A percentile compares a stretch with the other conserved stretches of the same genome.
These are phyloP conservation scores for Acrobasis suavella DNA, from an alignment of 2,888 invertebrate species.

Conservation along the genomic window DNA sequence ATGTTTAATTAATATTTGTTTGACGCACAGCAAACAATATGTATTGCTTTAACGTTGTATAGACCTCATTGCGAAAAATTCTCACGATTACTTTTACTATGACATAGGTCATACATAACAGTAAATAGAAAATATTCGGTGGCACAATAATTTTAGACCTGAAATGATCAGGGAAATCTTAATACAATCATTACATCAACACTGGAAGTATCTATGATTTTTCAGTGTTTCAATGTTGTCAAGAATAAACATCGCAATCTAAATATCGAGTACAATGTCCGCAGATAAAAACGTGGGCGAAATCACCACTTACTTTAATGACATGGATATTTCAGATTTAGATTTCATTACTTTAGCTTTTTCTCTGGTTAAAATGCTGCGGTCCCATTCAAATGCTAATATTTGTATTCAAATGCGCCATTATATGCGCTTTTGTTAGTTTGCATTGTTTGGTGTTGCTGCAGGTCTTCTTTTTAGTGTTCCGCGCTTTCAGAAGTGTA, in stretches of 20 bases:
- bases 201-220: not conserved
- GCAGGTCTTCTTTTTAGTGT: not conserved
- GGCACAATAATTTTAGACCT: no score
- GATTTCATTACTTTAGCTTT: not conserved
- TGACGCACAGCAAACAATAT: no score
- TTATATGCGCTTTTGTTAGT: slow-evolving; percentile 6
- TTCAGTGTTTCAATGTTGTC: not conserved
- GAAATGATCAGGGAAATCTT: no score
- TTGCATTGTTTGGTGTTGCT: not conserved
- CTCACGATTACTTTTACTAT: no score
- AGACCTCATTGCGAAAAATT: no score
- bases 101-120: no score
- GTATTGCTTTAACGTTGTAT: no score
- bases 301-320: not conserved
- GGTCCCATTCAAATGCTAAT: slow-evolving; percentile 1
- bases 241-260: not conserved
- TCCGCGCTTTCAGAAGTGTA: not conserved
- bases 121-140: no score
- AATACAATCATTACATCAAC: not conserved
- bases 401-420: slow-evolving; percentile 8
- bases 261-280: not conserved
- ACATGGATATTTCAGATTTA: not conserved
- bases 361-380: not conserved
- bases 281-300: slow-evolving; percentile 2
- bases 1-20: no score